Base-by-base conservation (phyloP, 2,888 invertebrate species). In the Dicycla oo region DNA sequence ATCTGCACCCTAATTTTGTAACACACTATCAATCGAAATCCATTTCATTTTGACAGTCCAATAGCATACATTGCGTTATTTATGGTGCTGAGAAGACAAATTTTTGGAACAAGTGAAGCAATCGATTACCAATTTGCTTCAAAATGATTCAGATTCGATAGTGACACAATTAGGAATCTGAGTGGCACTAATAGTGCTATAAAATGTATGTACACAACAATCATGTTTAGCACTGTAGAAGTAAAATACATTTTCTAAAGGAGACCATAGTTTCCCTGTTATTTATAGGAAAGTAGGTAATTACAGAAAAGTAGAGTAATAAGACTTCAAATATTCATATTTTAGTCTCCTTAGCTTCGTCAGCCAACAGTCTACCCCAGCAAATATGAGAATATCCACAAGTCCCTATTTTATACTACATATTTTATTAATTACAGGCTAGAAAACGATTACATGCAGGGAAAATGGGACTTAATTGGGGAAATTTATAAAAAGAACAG, bases 151-250 rank as follows among this genome's bases (percentile, higher is more conserved):
- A n/a, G n/a, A n/a, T n/a, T n/a, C n/a, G n/a, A n/a, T n/a, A n/a
- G n/a, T n/a, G n/a, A n/a, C n/a, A n/a, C n/a, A n/a, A n/a, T n/a
- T n/a, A n/a, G n/a, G n/a, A n/a, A n/a, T 13, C 56, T 61, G 30
- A 78, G 57, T 54, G 30, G 13, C 38, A 45, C 23, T 64, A 47
- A 64, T 72, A 11, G 54, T 45, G n/a, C 34, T 18, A 45, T 11
- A 43, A 13, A 67, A 63, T 43, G 8, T 51, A 30, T 8, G 4
- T 4, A 30, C 2, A 57, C 20, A 34, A n/a, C 30, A 23, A 43
- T 26, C n/a, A 30, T 10, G 34, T 45, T 26, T 34, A 15, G 49
- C 40, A 38, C 7, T 26, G 5, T 69, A 20, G 23, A 38, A 26
- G 34, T 30, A 18, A 51, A 40, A 51, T 40, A 0, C 51, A 13